Conservation (phyloP, 2,888 invertebrate species). For the Apamea monoglypha region DNA sequence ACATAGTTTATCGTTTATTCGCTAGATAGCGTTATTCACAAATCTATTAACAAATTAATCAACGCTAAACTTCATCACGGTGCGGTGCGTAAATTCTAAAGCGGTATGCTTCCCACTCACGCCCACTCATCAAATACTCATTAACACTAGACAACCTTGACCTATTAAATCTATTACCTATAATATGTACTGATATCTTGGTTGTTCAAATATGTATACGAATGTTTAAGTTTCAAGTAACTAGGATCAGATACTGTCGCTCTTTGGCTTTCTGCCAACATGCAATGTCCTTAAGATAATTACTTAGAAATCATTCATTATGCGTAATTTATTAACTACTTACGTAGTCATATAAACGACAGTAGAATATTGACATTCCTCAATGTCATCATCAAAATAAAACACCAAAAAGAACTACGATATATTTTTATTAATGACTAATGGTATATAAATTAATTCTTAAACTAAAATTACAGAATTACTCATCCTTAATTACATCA, state of each 20-base stretch:
- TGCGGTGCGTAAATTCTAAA: constrained; percentile 48
- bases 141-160: constrained; percentile 64
- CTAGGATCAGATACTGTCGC: not conserved
- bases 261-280: constrained; percentile 15
- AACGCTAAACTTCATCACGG: constrained; percentile 5
- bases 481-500: constrained; percentile 55
- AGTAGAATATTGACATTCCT: not conserved
- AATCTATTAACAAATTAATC: not conserved
- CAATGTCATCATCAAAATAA: constrained; percentile 23
- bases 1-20: not conserved
- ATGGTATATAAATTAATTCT: constrained; percentile 47
- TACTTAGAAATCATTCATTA: not conserved
- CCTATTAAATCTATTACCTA: constrained; percentile 55
- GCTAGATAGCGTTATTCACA: constrained; percentile 55
- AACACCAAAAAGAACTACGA: constrained; percentile 18
- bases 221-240: not conserved
- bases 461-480: constrained; percentile 26
- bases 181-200: not conserved
- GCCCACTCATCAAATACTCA: constrained; percentile 51
- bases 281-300: constrained; percentile 1
- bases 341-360: not conserved
- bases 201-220: not conserved
- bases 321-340: constrained; percentile 4
- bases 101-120: constrained; percentile 51
- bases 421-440: constrained; percentile 45